Evolutionary conservation across 2,888 invertebrate genomes (phyloP).

Genomic region (Saturnia pavonia): DNA sequence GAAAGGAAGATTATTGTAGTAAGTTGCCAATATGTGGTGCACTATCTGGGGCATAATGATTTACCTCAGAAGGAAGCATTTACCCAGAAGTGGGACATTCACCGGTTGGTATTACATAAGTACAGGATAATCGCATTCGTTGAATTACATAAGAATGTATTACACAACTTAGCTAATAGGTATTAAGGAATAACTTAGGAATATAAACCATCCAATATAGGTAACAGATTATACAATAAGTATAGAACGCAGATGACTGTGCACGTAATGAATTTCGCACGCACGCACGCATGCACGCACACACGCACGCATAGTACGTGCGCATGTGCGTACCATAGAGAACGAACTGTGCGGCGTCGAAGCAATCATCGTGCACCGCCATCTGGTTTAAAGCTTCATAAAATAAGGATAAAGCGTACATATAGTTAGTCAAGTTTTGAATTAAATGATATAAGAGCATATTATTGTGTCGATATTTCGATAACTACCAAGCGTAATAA

Average conservation of each 20-base stretch:
- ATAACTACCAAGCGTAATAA: neutral
- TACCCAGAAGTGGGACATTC: no score
- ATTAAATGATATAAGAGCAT: neutral
- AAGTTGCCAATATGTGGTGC: no score
- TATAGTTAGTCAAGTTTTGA: no score
- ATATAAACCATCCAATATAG: slow-evolving; percentile 5
- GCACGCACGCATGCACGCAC: neutral
- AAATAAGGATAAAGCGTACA: neutral
- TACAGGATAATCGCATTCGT: no score
- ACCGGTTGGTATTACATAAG: no score
- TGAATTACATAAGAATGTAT: no score
- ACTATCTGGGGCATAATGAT: no score
- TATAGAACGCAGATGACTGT: neutral
- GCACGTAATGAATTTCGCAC: neutral
- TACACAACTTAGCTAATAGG: neutral
- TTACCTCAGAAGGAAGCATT: no score
- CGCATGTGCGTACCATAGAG: no score
- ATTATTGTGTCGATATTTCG: no score
- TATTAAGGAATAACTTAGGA: neutral
- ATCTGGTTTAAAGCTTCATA: neutral
- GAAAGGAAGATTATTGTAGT: no score
- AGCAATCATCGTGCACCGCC: neutral
- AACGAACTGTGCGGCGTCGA: neutral
- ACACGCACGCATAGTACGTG: neutral
- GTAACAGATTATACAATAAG: neutral